A percentile compares a stretch with the other conserved stretches of the same genome.
Conservation (phyloP, 2,888 invertebrate genomes). For the Autographa pulchrina region DNA sequence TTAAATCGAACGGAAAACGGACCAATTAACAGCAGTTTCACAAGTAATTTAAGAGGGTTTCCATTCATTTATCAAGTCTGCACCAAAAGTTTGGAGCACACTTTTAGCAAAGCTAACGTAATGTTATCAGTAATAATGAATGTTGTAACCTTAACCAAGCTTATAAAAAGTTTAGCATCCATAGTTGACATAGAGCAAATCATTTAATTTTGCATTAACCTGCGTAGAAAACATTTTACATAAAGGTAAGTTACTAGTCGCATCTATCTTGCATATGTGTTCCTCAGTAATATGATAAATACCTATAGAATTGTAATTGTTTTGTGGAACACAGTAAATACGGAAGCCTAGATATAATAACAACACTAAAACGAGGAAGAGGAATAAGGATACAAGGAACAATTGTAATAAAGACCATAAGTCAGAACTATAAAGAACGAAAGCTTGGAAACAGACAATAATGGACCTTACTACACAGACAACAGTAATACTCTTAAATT, state of each 20-base stretch:
- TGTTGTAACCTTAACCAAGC: neutral
- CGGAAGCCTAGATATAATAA: neutral
- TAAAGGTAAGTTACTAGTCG: too few relatives aligned
- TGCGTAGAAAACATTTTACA: too few relatives aligned
- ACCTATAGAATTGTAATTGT: too few relatives aligned
- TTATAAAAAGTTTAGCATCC: too few relatives aligned
- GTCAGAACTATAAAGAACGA: slow-evolving; percentile 1
- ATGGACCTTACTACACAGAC: neutral
- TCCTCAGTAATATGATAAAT: too few relatives aligned
- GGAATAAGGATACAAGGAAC: neutral
- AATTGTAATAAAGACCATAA: slow-evolving; percentile 3
- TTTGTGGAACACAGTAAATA: too few relatives aligned
- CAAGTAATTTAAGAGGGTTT: slow-evolving; percentile 37
- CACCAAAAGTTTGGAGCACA: slow-evolving; percentile 23
- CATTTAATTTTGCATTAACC: too few relatives aligned
- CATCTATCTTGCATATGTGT: too few relatives aligned
- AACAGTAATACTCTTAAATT: slow-evolving; percentile 5
- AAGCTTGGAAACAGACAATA: neutral
- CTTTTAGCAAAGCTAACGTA: slow-evolving; percentile 15
- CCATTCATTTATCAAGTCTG: slow-evolving; percentile 34
- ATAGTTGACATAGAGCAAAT: too few relatives aligned
- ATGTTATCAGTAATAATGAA: neutral
- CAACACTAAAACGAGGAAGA: neutral
- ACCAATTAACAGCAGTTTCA: slow-evolving; percentile 46
- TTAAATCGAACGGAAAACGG: slow-evolving; percentile 21